Evolutionary conservation across 2,888 invertebrate genomes (phyloP).

Genomic region (Diloba caeruleocephala): DNA sequence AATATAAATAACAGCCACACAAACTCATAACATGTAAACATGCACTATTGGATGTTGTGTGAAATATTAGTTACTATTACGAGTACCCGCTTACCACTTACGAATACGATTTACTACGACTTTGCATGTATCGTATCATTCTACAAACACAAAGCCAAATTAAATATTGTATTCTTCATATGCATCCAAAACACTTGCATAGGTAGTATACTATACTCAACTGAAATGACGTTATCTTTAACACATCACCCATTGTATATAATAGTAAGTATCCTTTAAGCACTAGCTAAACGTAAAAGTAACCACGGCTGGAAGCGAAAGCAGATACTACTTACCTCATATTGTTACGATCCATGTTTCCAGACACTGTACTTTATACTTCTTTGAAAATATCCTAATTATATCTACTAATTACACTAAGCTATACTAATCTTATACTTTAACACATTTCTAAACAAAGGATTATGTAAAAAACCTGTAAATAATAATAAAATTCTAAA

Average conservation of each 20-base stretch:
- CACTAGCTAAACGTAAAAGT: constrained; percentile 49
- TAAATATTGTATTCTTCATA: constrained; percentile 18
- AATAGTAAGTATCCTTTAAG: constrained; percentile 19
- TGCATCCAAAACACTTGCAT: constrained; percentile 10
- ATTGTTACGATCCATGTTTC: constrained; percentile 83
- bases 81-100: constrained; percentile 23
- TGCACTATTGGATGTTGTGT: constrained; percentile 23
- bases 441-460: constrained; percentile 74
- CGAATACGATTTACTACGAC: constrained; percentile 27
- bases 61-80: constrained; percentile 20
- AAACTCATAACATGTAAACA: constrained; percentile 46
- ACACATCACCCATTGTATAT: constrained; percentile 16
- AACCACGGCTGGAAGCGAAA: constrained; percentile 59
- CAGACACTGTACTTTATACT: constrained; percentile 53
- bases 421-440: constrained; percentile 59
- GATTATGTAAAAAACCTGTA: constrained; percentile 70
- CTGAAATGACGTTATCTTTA: background rate
- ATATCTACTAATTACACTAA: constrained; percentile 60
- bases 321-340: constrained; percentile 81
- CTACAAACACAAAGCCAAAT: constrained; percentile 38
- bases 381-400: constrained; percentile 49
- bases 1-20: constrained; percentile 56
- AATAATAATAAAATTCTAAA: constrained; percentile 73
- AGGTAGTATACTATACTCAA: constrained; percentile 8
- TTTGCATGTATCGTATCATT: constrained; percentile 30